Evolutionary conservation across 2,797 vertebrate genomes (phyloP), one percentile per base, ranked within the genome.

Genomic region (Onychomys torridus): DNA sequence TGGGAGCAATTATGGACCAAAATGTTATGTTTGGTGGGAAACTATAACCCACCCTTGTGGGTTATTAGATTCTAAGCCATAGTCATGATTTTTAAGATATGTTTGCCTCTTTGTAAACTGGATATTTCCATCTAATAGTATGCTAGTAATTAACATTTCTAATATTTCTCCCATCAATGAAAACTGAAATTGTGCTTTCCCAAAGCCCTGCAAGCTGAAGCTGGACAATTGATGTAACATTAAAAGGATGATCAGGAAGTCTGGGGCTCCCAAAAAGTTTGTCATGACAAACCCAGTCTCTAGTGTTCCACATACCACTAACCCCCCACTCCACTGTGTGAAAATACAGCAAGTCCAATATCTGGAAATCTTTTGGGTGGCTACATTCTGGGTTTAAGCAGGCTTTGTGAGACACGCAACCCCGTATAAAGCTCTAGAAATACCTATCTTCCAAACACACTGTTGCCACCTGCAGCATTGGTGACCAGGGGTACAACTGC

Each of bases 21-120:
- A 92, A 69, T 75, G 63, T 77, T 77, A 81, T 49, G 12, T 79
- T 87, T 21, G 43, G 7, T 67, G 81, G 7, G 52, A 94, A 97
- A 92, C 76, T 86, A 27, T 37, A 82, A 87, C 14, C 29, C 55
- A 27, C 57, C 21, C 63, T 49, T n/a, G 32, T 63, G 34, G 9
- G 23, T 77, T 69, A 83, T 79, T 90, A 92, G 57, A 79, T 83
- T 61, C 29, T 43, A 73, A 49, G 46, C 57, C 37, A 40, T 55
- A 34, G 23, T 78, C 37, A 77, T 63, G 69, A 34, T 59, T 75
- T 93, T 89, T 89, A 57, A 88, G 69, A 13, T 67, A 25, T 59
- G 89, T n/a, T 84, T 59, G 55, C 43, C 10, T 77, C 23, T 52
- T 75, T n/a, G 29, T 81, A 92, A 97, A 32, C 1, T 23, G 46